These are phyloP conservation scores for Helicorthomorpha holstii DNA, from an alignment of 1,140 invertebrate genomes.

Conservation along the genomic window DNA sequence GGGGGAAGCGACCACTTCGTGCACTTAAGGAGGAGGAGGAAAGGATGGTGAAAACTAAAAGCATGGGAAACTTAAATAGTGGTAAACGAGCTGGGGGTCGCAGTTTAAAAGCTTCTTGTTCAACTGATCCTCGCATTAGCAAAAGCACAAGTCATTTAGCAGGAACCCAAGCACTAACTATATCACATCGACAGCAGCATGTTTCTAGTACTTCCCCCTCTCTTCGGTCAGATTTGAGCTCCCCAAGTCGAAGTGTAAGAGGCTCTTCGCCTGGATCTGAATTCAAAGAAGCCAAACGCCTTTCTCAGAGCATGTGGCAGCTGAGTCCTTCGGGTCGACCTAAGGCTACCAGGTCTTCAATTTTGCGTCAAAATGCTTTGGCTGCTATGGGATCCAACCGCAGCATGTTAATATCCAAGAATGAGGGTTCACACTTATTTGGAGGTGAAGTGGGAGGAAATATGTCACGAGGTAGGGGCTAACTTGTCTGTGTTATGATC, in stretches of 20 bases:
- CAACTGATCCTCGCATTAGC: neutral
- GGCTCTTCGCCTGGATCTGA: slow-evolving; percentile 27
- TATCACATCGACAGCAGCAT: neutral
- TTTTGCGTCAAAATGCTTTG: slow-evolving; percentile 1
- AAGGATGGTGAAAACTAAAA: slow-evolving; percentile 11
- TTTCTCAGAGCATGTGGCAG: slow-evolving; percentile 6
- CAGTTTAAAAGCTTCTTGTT: neutral
- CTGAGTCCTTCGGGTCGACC: slow-evolving; percentile 2
- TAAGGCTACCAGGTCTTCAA: neutral
- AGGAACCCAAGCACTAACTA: slow-evolving; percentile 5
- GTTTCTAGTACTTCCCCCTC: neutral
- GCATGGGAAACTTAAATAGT: neutral
- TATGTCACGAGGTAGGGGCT: neutral
- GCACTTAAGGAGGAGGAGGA: slow-evolving; percentile 18
- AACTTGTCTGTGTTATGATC: too few species aligned
- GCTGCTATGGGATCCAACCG: too few species aligned
- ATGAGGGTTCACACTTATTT: too few species aligned
- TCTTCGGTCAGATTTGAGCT: slow-evolving; percentile 27
- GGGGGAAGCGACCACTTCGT: slow-evolving; percentile 24
- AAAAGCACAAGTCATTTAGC: slow-evolving; percentile 29
- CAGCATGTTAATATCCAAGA: too few species aligned
- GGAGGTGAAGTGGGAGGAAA: too few species aligned
- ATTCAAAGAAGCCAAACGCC: slow-evolving; percentile 16
- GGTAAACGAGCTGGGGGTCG: neutral
- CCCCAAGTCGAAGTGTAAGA: slow-evolving; percentile 25